Conservation (phyloP, 2,113 vertebrate species). For the Grallaria varia region DNA sequence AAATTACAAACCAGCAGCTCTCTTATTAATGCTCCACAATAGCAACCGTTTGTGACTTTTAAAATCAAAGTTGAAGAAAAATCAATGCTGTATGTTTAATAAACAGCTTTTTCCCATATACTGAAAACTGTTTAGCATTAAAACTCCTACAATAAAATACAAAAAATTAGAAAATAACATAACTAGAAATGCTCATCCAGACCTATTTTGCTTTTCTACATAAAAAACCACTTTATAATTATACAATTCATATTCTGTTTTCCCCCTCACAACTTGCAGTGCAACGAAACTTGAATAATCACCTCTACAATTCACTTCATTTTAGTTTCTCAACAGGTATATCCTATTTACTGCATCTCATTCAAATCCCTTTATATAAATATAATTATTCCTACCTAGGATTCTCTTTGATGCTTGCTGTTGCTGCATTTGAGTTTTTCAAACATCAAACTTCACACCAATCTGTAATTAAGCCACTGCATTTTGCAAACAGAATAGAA, state of each 20-base stretch:
- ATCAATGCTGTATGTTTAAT: not conserved
- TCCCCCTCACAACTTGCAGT: not conserved
- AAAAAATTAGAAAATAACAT: not conserved
- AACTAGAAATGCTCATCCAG: not conserved
- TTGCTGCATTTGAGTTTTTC: not conserved
- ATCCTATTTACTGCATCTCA: not conserved
- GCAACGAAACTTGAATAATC: not conserved
- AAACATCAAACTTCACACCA: slow-evolving; percentile 23
- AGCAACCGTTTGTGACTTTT: not conserved
- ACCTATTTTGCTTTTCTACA: not conserved
- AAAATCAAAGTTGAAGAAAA: not conserved
- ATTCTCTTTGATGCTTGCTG: slow-evolving; percentile 28
- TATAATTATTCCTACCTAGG: not conserved
- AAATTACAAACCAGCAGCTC: slow-evolving; percentile 28
- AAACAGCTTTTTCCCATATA: not conserved
- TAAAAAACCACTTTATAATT: not conserved
- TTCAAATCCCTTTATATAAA: not conserved
- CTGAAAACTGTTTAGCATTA: not conserved
- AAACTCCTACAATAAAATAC: not conserved
- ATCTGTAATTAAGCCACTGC: slow-evolving; percentile 42
- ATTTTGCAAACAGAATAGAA: slow-evolving; percentile 23
- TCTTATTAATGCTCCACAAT: not conserved
- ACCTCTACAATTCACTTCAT: not conserved
- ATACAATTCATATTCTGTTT: not conserved
- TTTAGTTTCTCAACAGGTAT: not conserved